Conservation (phyloP, 2,888 invertebrate species). For the Ferrisia virgata region DNA sequence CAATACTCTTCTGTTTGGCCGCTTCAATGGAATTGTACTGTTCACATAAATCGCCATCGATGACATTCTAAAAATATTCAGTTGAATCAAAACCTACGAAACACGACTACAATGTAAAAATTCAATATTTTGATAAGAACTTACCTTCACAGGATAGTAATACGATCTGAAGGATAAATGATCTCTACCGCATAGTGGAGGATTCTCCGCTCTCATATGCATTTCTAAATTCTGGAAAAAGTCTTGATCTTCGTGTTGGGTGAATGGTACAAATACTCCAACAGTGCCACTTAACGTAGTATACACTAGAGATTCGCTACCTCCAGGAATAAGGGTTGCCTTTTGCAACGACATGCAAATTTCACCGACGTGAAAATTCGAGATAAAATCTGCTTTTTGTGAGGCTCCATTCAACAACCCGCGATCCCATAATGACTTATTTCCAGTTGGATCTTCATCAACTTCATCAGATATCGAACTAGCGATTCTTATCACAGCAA, state of each 20-base stretch:
- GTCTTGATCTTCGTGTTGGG: conserved; percentile 95
- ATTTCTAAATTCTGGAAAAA: conserved; percentile 99
- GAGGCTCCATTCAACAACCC: conserved; percentile 93
- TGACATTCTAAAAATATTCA: conserved; percentile 91
- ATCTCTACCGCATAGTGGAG: conserved; percentile 94
- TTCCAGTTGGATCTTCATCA: conserved; percentile 98
- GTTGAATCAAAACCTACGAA: too few relatives aligned
- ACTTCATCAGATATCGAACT: conserved; percentile 93
- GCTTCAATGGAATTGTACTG: conserved; percentile 96
- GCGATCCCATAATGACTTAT: conserved; percentile 93
- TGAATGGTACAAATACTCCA: conserved; percentile 90
- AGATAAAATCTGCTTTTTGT: conserved; percentile 90
- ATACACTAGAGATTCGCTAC: conserved; percentile 93
- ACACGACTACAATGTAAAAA: too few relatives aligned
- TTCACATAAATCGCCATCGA: conserved; percentile 98
- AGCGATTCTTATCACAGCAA: conserved; percentile 80
- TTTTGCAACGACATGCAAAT: conserved; percentile 92
- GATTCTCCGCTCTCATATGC: conserved; percentile 97
- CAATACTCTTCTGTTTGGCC: conserved; percentile 89
- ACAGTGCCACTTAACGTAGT: conserved; percentile 92
- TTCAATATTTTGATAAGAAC: conserved; percentile 48
- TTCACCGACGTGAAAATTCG: conserved; percentile 95
- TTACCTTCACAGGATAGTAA: conserved; percentile 93
- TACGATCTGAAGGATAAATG: conserved; percentile 95
- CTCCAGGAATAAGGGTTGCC: conserved; percentile 94